Evolutionary conservation across 2,888 invertebrate species (phyloP).

Genomic region (Sepiola atlantica): DNA sequence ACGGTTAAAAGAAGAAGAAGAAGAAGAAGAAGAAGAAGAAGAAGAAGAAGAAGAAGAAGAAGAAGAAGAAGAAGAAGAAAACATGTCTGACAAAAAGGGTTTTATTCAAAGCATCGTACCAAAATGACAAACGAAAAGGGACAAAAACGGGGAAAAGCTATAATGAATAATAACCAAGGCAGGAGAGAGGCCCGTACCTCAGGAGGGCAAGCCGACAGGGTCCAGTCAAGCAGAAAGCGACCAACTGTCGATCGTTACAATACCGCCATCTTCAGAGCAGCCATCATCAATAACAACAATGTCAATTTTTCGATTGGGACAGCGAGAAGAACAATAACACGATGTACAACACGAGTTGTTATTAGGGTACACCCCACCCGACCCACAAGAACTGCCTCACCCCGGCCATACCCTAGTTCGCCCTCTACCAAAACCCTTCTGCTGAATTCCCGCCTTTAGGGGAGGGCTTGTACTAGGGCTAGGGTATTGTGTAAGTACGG

Average conservation of each 20-base stretch:
- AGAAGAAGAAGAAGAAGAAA: too few relatives aligned
- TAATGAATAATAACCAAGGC: neutral
- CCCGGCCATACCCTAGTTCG: too few relatives aligned
- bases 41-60: neutral
- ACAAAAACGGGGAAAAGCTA: neutral
- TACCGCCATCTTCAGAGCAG: neutral
- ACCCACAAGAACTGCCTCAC: neutral
- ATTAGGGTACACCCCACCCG: neutral
- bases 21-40: neutral
- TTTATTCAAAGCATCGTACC: neutral
- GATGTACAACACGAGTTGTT: neutral
- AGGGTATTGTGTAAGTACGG: neutral
- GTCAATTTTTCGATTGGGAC: conserved; percentile 19
- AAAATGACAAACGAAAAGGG: neutral
- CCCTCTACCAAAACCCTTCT: neutral
- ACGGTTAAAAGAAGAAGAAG: neutral
- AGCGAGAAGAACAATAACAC: neutral
- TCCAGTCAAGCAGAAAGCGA: conserved; percentile 8
- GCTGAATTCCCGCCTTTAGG: neutral
- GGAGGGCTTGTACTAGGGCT: neutral
- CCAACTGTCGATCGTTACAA: conserved; percentile 9
- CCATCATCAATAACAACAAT: conserved; percentile 22
- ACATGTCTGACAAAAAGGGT: neutral
- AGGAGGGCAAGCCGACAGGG: conserved; percentile 9
- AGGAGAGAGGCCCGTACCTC: conserved; percentile 2